Conservation (phyloP, 2,113 vertebrate species). For the Rallus limicola region DNA sequence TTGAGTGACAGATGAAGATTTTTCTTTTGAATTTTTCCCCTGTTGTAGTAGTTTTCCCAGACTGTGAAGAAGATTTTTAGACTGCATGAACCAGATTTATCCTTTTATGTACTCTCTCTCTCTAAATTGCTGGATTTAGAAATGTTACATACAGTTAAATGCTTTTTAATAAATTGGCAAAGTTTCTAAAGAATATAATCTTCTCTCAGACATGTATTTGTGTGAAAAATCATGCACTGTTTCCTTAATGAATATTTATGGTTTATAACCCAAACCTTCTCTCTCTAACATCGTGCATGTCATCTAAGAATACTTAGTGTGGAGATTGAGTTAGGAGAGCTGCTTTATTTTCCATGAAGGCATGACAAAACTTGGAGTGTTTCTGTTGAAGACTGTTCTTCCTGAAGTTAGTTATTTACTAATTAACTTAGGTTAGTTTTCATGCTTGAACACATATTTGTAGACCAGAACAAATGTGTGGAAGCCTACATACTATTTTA, state of each 20-base stretch:
- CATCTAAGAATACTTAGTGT: neutral
- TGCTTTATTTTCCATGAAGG: constrained; percentile 11
- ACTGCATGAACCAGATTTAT: constrained; percentile 45
- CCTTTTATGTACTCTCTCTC: constrained; percentile 30
- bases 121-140: constrained; percentile 34
- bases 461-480: neutral
- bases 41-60: constrained; percentile 45
- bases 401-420: neutral
- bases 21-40: neutral
- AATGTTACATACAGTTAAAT: constrained; percentile 2
- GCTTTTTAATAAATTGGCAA: constrained; percentile 2
- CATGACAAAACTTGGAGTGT: neutral
- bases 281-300: neutral
- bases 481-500: neutral
- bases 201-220: constrained; percentile 4
- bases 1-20: constrained; percentile 46
- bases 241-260: constrained; percentile 23
- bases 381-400: neutral
- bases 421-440: constrained; percentile 30
- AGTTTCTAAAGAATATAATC: neutral
- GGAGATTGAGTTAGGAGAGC: constrained; percentile 7
- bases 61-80: constrained; percentile 32
- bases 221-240: neutral
- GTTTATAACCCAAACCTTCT: neutral
- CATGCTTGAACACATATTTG: neutral